A percentile compares a stretch with the other conserved stretches of the same genome.
These are phyloP conservation scores for Rana temporaria DNA, from an alignment of 2,113 vertebrate genomes.

Conservation along the genomic window DNA sequence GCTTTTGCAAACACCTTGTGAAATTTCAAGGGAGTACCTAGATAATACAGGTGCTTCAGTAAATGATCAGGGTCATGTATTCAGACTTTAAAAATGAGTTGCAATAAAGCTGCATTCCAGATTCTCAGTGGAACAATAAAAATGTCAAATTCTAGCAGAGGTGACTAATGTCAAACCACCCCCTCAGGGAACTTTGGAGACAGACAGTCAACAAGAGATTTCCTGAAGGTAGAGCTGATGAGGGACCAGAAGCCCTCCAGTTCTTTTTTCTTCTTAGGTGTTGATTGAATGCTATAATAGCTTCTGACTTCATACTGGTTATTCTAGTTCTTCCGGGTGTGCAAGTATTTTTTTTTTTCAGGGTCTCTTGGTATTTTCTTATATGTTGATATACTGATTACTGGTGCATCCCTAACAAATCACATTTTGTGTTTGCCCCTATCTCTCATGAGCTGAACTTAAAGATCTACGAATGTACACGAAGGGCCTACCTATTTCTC, in stretches of 20 bases:
- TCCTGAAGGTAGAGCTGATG: constrained; percentile 46
- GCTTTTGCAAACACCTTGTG: constrained; percentile 22
- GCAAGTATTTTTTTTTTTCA: constrained; percentile 6
- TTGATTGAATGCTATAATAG: constrained; percentile 35
- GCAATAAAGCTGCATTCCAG: constrained; percentile 50
- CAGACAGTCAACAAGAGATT: constrained; percentile 53
- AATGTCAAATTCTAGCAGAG: constrained; percentile 41
- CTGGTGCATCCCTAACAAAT: neutral
- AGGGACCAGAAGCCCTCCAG: constrained; percentile 41
- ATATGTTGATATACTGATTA: constrained; percentile 30
- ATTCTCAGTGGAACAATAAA: constrained; percentile 36
- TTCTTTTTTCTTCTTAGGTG: constrained; percentile 35
- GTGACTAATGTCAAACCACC: constrained; percentile 38
- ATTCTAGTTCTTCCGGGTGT: constrained; percentile 27
- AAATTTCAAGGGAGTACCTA: neutral
- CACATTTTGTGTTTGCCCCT: too few relatives aligned
- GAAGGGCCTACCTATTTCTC: too few relatives aligned
- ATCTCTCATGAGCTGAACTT: too few relatives aligned
- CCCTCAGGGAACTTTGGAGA: constrained; percentile 47
- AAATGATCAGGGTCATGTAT: constrained; percentile 44
- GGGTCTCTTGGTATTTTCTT: constrained; percentile 15
- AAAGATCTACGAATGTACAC: too few relatives aligned
- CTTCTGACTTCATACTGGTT: constrained; percentile 19
- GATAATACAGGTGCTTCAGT: constrained; percentile 45
- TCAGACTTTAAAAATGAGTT: constrained; percentile 33